Evolutionary conservation across 2,888 invertebrate genomes (phyloP), one percentile per base, ranked within the genome.

Genomic region (Agonopterix alstromeriana): DNA sequence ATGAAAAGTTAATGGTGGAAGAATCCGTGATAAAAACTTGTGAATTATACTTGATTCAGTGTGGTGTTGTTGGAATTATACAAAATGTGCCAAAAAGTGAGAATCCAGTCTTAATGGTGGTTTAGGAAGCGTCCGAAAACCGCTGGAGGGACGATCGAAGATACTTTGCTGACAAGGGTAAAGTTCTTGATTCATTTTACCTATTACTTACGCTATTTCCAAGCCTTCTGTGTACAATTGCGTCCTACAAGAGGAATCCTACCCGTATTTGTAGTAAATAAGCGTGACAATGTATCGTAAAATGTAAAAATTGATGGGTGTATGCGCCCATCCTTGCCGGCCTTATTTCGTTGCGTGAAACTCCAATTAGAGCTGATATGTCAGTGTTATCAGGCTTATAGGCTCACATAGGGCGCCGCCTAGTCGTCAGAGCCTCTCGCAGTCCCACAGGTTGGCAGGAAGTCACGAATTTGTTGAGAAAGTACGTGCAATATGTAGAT

Each of bases 11-110:
- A 81, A 86, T 84, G 83, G 79, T 87, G 80, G 74, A 76, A 74
- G 73, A 78, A 73, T 77, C 73, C 71, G 82, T 85, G 82, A 64
- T 79, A 75, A 79, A 81, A 82, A 76, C 75, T 77, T 64, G 86
- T 84, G 79, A 73, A 65, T 77, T 70, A 71, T 70, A 71, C 65
- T 71, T 70, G 61, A 74, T 72, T 78, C 65, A 77, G 88, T 87
- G 87, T 75, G 78, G 88, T 88, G 88, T 74, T 66, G 74, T 78
- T 76, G 54, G 65, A 68, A 70, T 65, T 60, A 75, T 79, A 76
- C 84, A 88, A 84, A 82, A 89, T 89, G 89, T 87, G 86, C 86
- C 87, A 88, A 87, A 86, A 74, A 84, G 84, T 86, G 83, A 86
- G 72, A 81, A 83, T 81, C 80, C 84, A 78, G 73, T 89, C 80